Percentiles rank a stretch among this genome's conserved stretches.
phyloP scores from a whole-genome alignment of 1,140 invertebrate species.

The Antheraea mylitta region DNA sequence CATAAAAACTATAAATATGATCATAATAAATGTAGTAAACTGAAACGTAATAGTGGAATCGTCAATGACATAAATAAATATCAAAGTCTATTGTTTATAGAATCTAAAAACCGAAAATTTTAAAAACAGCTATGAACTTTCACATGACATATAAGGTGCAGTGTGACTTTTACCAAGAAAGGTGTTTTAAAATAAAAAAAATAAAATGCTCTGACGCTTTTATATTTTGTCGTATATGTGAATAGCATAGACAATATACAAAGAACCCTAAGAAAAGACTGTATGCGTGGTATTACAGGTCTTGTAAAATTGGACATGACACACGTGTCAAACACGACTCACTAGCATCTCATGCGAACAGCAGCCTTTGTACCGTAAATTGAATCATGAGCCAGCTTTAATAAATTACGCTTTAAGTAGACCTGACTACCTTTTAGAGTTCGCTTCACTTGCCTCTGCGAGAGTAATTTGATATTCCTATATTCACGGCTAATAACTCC shows the following conservation, averaged over 20 bases:
- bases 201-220: too few species aligned
- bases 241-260: background rate
- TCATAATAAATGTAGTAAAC: too few species aligned
- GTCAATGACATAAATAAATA: too few species aligned
- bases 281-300: background rate
- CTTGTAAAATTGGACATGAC: background rate
- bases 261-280: background rate
- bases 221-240: background rate
- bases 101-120: too few species aligned
- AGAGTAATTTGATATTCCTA: conserved; percentile 32
- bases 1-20: too few species aligned
- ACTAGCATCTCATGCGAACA: conserved; percentile 8
- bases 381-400: conserved; percentile 41
- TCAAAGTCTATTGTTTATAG: too few species aligned
- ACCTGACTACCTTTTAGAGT: conserved; percentile 35
- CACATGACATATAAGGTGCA: too few species aligned
- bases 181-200: too few species aligned
- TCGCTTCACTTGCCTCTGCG: conserved; percentile 28
- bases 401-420: conserved; percentile 38
- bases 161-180: too few species aligned
- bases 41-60: too few species aligned
- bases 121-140: too few species aligned
- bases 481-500: conserved; percentile 22
- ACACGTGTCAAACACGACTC: background rate
- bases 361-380: conserved; percentile 35